Base-by-base conservation (phyloP, 2,113 vertebrate species). In the Pithys albifrons region DNA sequence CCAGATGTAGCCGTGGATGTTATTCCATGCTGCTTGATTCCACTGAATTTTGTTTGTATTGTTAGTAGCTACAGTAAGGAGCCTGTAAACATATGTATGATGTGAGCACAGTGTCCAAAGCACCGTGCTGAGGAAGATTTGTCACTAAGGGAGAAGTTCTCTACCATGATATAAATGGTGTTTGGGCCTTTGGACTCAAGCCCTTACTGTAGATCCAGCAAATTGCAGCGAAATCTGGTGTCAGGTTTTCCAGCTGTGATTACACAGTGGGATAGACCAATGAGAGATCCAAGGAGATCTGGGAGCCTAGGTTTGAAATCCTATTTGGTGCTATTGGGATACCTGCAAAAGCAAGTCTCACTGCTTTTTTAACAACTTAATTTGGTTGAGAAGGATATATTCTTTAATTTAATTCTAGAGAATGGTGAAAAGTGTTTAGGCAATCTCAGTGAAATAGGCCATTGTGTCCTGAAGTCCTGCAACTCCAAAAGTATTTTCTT, bases 71-170 rank as follows among this genome's bases (percentile, higher is more conserved):
- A 2, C 62, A 65, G 33, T 15, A n/a, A 88, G 39, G 71, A 91
- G 22, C 23, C 27, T 74, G 28, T 62, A 18, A 37, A 12, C 24
- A 17, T 54, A 14, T 66, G 11, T 54, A 1, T 45, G 31, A 22
- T n/a, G 33, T 52, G 41, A 3, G 1, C 39, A 33, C 0, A 0
- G 10, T 76, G 76, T 35, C 29, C 64, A 43, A 29, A 78, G 33
- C 1, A 0, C 58, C 0, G 0, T 22, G 48, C 66, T 59, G 14
- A 16, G 19, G 61, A 66, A 22, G 54, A 76, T 41, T 51, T 54
- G 39, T 43, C n/a, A 10, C 43, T 58, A 12, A 65, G 33, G 49
- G 76, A 51, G 45, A 43, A 55, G 25, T 77, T 80, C 10, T 17
- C 15, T 72, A 31, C 43, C 12, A 17, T 35, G 8, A 14, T 33